Percentiles rank a stretch among this genome's conserved stretches.
These are phyloP conservation scores for Drosophila cardini DNA, from an alignment of 1,140 invertebrate species.

Conservation along the genomic window DNA sequence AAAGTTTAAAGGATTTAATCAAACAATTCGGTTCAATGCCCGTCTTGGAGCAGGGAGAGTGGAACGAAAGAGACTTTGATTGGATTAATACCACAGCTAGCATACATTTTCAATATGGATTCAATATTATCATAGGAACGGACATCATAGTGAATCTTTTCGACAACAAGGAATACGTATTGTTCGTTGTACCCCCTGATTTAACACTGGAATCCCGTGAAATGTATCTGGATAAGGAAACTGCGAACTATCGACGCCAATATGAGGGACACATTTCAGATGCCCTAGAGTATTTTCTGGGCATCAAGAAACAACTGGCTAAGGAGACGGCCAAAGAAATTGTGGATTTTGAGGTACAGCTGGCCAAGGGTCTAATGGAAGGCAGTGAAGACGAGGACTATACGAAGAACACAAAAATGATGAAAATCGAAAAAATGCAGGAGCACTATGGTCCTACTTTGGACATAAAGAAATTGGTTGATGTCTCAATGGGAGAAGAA, in stretches of 20 bases:
- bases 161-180: no score
- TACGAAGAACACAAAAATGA: conserved; percentile 23
- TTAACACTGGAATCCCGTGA: conserved; percentile 47
- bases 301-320: conserved; percentile 35
- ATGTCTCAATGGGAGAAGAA: conserved; percentile 45
- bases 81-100: conserved; percentile 45
- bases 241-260: conserved; percentile 38
- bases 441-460: conserved; percentile 42
- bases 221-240: conserved; percentile 65
- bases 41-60: conserved; percentile 33
- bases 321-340: conserved; percentile 53
- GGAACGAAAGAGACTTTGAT: conserved; percentile 49
- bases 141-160: no score
- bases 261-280: conserved; percentile 14
- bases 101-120: conserved; percentile 28
- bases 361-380: conserved; percentile 58
- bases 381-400: conserved; percentile 40
- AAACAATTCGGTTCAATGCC: conserved; percentile 58
- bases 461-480: conserved; percentile 45
- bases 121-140: conserved; percentile 46
- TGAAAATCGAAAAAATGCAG: conserved; percentile 54
- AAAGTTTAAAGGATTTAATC: conserved; percentile 31
- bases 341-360: conserved; percentile 64
- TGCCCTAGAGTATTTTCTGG: conserved; percentile 51
- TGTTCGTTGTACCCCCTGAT: conserved; percentile 49